Percentiles rank a stretch among this genome's conserved stretches.
These are phyloP conservation scores for Corythornis madagascariensis DNA, from an alignment of 2,113 vertebrate genomes.

Conservation along the genomic window DNA sequence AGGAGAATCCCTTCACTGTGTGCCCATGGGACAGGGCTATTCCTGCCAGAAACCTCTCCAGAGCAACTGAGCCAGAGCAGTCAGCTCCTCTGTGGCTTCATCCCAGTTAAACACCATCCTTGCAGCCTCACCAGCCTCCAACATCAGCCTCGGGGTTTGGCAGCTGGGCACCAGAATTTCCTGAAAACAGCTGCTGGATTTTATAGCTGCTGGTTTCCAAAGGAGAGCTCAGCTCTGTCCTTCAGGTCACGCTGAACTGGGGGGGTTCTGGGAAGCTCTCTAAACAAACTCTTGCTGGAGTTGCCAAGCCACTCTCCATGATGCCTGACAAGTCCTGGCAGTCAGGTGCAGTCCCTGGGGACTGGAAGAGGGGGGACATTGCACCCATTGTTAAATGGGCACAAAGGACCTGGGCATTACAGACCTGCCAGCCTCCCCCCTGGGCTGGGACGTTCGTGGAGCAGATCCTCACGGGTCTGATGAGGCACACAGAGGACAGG, in stretches of 20 bases:
- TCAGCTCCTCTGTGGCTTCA: not conserved
- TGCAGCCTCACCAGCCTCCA: not conserved
- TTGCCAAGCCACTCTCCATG: no score
- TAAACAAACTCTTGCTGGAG: not conserved
- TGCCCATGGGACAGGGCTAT: not conserved
- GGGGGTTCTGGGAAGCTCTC: not conserved
- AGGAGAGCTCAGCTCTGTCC: not conserved
- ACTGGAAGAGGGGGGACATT: no score
- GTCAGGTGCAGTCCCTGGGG: no score
- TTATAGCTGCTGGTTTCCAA: not conserved
- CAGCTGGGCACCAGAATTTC: not conserved
- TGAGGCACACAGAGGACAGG: no score
- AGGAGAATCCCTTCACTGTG: not conserved
- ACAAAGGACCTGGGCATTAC: no score
- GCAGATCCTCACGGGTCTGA: no score
- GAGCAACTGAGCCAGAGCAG: not conserved
- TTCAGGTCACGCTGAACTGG: rapidly evolving
- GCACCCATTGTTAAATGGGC: no score
- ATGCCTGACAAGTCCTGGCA: no score
- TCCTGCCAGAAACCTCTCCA: not conserved
- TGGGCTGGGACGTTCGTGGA: no score
- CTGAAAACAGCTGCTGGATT: not conserved
- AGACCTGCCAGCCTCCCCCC: no score
- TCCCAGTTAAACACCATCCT: not conserved
- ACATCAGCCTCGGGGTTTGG: not conserved